phyloP scores from a whole-genome alignment of 2,888 invertebrate genomes.

The Acronicta alni region DNA sequence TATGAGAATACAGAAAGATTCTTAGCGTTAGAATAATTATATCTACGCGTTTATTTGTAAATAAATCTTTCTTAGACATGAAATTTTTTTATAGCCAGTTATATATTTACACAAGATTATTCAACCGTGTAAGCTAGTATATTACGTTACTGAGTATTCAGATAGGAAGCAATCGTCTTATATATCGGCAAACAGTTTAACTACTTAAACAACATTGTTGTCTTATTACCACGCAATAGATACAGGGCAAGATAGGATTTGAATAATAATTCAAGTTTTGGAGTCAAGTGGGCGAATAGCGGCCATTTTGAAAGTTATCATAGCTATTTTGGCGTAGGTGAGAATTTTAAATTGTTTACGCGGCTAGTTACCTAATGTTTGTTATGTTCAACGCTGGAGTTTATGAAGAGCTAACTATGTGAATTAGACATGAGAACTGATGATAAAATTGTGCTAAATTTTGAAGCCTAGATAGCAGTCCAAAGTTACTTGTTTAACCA shows the following conservation, averaged over 20 bases:
- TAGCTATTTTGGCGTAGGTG: conserved; percentile 77
- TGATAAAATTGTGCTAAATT: conserved; percentile 2
- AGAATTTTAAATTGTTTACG: conserved; percentile 69
- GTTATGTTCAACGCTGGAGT: conserved; percentile 32
- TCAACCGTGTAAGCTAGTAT: too few relatives aligned
- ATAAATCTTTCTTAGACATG: too few relatives aligned
- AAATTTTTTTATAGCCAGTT: too few relatives aligned
- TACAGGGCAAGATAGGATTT: conserved; percentile 58
- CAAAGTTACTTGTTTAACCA: too few relatives aligned
- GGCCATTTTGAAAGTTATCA: conserved; percentile 81
- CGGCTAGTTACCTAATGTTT: conserved; percentile 41
- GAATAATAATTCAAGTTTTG: conserved; percentile 67
- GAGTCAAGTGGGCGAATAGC: conserved; percentile 78
- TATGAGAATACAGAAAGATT: background rate
- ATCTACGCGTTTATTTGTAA: too few relatives aligned
- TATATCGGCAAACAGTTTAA: too few relatives aligned
- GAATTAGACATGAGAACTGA: conserved; percentile 10
- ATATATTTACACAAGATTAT: too few relatives aligned
- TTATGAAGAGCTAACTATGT: conserved; percentile 4
- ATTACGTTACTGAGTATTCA: too few relatives aligned
- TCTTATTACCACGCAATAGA: conserved; percentile 33
- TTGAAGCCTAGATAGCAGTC: conserved; percentile 2
- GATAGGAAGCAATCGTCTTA: too few relatives aligned
- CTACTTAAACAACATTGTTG: conserved; percentile 19
- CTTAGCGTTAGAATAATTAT: too few relatives aligned